Conservation (phyloP, 2,888 invertebrate species). For the Ophraella communa region DNA sequence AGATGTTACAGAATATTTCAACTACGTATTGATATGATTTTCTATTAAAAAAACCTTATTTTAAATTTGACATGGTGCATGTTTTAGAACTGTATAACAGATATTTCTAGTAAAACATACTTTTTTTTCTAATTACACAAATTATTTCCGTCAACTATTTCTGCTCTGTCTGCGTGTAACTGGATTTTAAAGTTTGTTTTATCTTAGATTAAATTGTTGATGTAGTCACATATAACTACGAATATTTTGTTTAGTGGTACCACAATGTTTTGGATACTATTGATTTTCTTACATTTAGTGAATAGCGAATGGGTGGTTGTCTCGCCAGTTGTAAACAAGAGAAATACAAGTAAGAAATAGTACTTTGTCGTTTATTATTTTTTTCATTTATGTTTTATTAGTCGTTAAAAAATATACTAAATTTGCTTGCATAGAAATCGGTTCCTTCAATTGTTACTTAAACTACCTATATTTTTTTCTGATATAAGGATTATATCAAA, state of each 20-base stretch:
- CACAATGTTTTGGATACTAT: slow-evolving; percentile 29
- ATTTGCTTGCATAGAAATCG: no score
- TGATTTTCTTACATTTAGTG: slow-evolving; percentile 29
- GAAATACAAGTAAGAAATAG: slow-evolving; percentile 29
- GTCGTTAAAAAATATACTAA: no score
- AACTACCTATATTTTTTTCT: no score
- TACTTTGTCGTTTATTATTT: neutral
- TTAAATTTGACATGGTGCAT: no score
- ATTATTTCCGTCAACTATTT: slow-evolving; percentile 44
- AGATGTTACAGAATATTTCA: no score
- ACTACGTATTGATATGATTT: no score
- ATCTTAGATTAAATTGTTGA: neutral
- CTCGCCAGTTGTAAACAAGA: slow-evolving; percentile 37
- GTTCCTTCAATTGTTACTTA: no score
- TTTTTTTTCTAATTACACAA: slow-evolving; percentile 8
- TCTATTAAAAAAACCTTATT: no score
- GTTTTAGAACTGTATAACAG: neutral
- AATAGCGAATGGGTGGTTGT: slow-evolving; percentile 50
- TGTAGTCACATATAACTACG: no score
- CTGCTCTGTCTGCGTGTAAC: slow-evolving; percentile 40
- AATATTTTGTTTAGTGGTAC: no score
- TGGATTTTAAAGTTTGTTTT: slow-evolving; percentile 30
- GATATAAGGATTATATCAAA: no score
- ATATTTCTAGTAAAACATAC: neutral
- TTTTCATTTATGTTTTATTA: no score